Percentiles rank a stretch among this genome's conserved stretches.
Evolutionary conservation across 2,888 invertebrate genomes (phyloP).

Genomic region (Euproctis similis): DNA sequence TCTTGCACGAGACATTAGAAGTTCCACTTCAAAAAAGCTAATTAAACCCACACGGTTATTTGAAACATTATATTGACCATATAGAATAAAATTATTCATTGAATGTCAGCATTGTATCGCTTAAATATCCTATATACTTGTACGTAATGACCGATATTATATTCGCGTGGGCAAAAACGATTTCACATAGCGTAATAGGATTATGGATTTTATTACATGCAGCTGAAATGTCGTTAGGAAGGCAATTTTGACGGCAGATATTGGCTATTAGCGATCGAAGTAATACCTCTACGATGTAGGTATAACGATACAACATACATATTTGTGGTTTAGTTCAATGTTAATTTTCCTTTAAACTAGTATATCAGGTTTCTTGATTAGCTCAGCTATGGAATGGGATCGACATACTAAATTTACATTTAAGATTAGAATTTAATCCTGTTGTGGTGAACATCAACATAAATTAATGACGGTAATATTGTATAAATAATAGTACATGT

Average conservation of each 20-base stretch:
- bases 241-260: constrained; percentile 71
- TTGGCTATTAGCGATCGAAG: constrained; percentile 68
- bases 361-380: constrained; percentile 17
- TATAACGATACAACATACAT: constrained; percentile 47
- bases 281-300: constrained; percentile 58
- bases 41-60: too few relatives aligned
- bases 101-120: too few relatives aligned
- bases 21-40: too few relatives aligned
- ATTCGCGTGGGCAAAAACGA: constrained; percentile 47
- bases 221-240: constrained; percentile 71
- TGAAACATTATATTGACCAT: too few relatives aligned
- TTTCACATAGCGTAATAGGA: constrained; percentile 59
- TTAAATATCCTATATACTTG: not conserved
- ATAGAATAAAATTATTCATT: too few relatives aligned
- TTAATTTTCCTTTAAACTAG: constrained; percentile 17
- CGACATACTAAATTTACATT: constrained; percentile 14
- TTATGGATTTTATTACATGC: constrained; percentile 69
- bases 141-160: constrained; percentile 32
- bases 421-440: constrained; percentile 13
- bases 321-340: constrained; percentile 41
- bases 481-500: constrained; percentile 1
- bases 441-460: constrained; percentile 16
- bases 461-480: constrained; percentile 11
- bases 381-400: constrained; percentile 15
- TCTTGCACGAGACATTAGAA: too few relatives aligned